phyloP scores from a whole-genome alignment of 1,140 invertebrate genomes.

The Potamilus streckersoni region DNA sequence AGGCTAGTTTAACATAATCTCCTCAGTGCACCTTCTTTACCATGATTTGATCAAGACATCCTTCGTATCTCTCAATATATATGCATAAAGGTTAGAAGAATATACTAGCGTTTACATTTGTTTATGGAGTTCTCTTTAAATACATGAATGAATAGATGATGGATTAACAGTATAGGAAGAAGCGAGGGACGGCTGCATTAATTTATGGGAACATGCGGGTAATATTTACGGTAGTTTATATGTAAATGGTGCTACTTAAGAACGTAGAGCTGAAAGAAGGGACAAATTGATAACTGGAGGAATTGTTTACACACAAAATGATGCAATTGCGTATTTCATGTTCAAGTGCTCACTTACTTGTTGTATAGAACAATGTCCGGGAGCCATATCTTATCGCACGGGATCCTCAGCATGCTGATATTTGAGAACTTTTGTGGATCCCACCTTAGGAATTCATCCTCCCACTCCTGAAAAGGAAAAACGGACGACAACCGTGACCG shows the following conservation, averaged over 20 bases:
- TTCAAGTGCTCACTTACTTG: slow-evolving; percentile 44
- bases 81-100: not conserved
- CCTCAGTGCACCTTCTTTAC: no score
- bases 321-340: no score
- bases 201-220: no score
- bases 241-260: no score
- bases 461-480: slow-evolving; percentile 75
- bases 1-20: no score
- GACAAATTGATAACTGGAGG: no score
- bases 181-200: no score
- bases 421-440: slow-evolving; percentile 93
- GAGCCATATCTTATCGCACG: slow-evolving; percentile 60
- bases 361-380: slow-evolving; percentile 64
- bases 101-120: not conserved
- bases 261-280: no score
- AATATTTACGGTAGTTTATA: no score
- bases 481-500: not conserved
- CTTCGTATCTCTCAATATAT: not conserved
- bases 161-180: no score
- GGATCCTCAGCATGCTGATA: slow-evolving; percentile 56
- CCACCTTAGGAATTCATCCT: slow-evolving; percentile 97
- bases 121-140: not conserved
- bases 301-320: no score
- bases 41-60: no score
- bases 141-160: not conserved